phyloP scores from a whole-genome alignment of 2,113 vertebrate genomes.

The Rhombomys opimus region DNA sequence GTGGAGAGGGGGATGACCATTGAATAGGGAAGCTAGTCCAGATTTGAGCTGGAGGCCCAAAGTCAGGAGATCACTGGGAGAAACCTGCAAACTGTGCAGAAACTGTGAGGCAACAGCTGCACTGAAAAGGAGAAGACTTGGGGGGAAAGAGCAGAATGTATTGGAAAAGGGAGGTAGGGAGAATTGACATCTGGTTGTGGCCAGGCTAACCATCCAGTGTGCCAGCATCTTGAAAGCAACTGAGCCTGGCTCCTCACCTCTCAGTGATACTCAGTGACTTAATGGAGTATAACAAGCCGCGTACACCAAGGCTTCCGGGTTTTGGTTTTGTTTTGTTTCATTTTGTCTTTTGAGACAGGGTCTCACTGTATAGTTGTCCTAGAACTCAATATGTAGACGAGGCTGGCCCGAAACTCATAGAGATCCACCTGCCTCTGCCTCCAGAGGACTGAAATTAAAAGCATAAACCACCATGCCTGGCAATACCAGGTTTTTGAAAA shows the following conservation, averaged over 20 bases:
- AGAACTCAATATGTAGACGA: background rate
- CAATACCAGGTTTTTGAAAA: background rate
- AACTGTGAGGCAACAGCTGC: background rate
- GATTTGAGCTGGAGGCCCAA: slow-evolving; percentile 23
- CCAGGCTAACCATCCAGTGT: background rate
- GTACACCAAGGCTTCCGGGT: background rate
- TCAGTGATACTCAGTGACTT: background rate
- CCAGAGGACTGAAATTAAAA: background rate
- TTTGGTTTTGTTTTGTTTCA: background rate
- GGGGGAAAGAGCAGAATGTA: background rate
- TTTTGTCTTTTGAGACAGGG: background rate
- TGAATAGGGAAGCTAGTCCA: background rate
- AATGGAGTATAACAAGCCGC: background rate
- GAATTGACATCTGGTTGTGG: background rate
- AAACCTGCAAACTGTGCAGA: background rate
- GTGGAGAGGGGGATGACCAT: background rate
- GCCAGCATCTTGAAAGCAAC: background rate
- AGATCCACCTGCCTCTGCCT: background rate
- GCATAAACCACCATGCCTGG: background rate
- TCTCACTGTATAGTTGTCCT: background rate
- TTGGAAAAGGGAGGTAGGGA: background rate
- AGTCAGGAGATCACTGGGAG: background rate
- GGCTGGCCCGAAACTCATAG: background rate
- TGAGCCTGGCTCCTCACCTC: background rate
- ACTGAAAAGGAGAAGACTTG: background rate